phyloP scores from a whole-genome alignment of 2,113 vertebrate genomes.

The Larimichthys crocea region DNA sequence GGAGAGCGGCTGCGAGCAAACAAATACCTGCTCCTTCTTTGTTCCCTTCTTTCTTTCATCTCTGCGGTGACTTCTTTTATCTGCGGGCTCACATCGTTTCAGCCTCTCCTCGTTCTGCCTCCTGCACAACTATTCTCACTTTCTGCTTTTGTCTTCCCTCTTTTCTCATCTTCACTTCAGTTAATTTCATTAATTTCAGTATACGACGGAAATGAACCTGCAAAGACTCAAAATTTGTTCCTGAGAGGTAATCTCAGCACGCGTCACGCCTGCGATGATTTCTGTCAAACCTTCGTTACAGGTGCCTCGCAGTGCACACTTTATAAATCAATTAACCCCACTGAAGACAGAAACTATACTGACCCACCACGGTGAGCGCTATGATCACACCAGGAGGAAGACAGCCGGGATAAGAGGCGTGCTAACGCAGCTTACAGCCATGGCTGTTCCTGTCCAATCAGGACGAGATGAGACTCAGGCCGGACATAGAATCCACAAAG shows the following conservation, averaged over 20 bases:
- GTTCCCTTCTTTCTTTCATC: neutral
- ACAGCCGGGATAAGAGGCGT: too few relatives aligned
- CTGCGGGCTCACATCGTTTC: neutral
- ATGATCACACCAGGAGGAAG: too few relatives aligned
- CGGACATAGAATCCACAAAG: too few relatives aligned
- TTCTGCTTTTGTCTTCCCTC: too few relatives aligned
- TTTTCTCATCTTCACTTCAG: neutral
- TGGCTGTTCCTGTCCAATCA: too few relatives aligned
- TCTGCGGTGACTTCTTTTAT: neutral
- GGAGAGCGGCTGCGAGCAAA: slow-evolving; percentile 39
- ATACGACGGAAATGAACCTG: neutral
- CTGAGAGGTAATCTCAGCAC: neutral
- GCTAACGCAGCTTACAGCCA: too few relatives aligned
- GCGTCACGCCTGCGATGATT: neutral
- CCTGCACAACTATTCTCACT: neutral
- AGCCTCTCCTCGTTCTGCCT: neutral
- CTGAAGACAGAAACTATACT: neutral
- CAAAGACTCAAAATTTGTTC: neutral
- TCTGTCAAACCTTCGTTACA: neutral
- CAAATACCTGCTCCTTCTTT: slow-evolving; percentile 35
- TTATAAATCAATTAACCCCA: neutral
- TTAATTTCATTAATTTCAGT: neutral
- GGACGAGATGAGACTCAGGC: too few relatives aligned
- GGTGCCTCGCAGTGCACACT: neutral
- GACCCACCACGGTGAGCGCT: too few relatives aligned